Base-by-base conservation (phyloP, 2,113 vertebrate genomes). In the Paraplagusia blochii region DNA sequence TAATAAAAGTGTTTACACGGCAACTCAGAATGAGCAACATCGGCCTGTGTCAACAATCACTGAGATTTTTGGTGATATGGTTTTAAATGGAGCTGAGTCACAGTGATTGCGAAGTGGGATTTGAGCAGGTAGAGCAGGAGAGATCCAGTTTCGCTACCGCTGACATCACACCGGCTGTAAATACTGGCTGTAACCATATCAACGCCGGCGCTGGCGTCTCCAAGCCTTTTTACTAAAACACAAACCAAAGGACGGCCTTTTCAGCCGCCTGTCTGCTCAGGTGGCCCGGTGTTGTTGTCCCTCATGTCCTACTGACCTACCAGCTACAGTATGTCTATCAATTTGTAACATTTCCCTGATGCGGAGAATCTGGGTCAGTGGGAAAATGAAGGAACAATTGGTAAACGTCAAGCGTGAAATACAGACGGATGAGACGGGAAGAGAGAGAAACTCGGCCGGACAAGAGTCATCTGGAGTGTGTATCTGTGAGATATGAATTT, bases 311-410 rank as follows among this genome's bases (percentile, higher is more conserved):
- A 74, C 55, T 81, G 52, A 67, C 64, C 39, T 44, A 60, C 42
- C 58, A 61, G 53, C 62, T 62, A 29, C 22, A 4, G 22, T 29
- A 45, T 29, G 45, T 17, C 56, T 50, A 63, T 63, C 63, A 59
- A 34, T 52, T 51, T 11, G 50, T 29, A 55, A 7, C 4, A 11
- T 50, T 17, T 60, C 9, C 1, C 16, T 22, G 40, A 56, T 38
- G 34, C 40, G 29, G 40, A 11, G 12, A 62, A 82, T 78, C 48
- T 74, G 55, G 69, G 72, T 66, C 49, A 74, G 42, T 0, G 0
- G 38, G 39, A 12, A 11, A 40, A 8, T 16, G 15, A 67, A 69
- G 1, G 11, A 56, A 19, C 0, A 0, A 49, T 13, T 10, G 50
- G 46, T 69, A 17, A 58, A 61, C 45, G 12, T 58, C 53, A 50